Evolutionary conservation across 2,797 vertebrate species (phyloP).

Genomic region (Chaenodraco wilsoni): DNA sequence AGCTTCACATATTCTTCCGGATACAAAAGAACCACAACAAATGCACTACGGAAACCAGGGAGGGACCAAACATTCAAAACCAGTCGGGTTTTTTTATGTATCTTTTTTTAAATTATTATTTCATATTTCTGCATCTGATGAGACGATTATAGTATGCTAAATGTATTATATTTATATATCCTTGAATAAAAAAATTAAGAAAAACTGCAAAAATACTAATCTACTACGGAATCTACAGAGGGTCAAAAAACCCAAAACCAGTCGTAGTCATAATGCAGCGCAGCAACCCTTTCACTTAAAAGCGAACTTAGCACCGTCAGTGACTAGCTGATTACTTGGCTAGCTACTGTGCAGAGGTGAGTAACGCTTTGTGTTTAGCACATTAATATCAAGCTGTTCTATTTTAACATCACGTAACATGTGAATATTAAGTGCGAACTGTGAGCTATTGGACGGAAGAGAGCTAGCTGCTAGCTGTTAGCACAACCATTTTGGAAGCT

Average conservation of each 20-base stretch:
- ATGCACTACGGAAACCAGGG: conserved; percentile 48
- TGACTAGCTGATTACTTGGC: conserved; percentile 56
- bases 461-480: conserved; percentile 31
- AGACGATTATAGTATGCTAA: no score
- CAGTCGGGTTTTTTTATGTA: no score
- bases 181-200: no score
- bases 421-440: no score
- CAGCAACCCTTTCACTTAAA: background rate
- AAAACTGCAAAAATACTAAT: conserved; percentile 59
- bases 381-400: accelerated
- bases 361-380: background rate
- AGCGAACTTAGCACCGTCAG: conserved; percentile 50
- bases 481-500: conserved; percentile 38
- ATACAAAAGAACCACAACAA: conserved; percentile 71
- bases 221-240: conserved; percentile 43
- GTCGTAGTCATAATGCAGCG: background rate
- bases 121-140: no score
- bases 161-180: no score
- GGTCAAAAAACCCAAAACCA: conserved; percentile 35
- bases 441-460: background rate
- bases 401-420: accelerated
- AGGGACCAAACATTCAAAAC: conserved; percentile 52
- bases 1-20: conserved; percentile 57
- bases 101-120: no score
- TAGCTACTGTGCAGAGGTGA: conserved; percentile 63